phyloP scores from a whole-genome alignment of 2,113 vertebrate genomes.

The Aix galericulata region DNA sequence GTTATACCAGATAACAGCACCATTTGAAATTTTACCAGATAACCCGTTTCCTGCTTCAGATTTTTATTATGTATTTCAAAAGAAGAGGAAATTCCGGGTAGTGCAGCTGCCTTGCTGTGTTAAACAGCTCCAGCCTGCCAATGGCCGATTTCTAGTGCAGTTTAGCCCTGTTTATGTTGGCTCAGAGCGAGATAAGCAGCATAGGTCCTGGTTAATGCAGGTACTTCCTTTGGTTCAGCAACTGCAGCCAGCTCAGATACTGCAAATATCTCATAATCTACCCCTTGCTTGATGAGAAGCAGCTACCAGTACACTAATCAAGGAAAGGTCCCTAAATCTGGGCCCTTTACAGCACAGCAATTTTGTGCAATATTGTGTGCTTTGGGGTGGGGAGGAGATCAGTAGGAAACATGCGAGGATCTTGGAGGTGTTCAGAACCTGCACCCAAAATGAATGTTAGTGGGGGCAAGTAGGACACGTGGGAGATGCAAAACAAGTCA shows the following conservation, averaged over 20 bases:
- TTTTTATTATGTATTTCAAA: constrained; percentile 23
- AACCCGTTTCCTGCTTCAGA: constrained; percentile 45
- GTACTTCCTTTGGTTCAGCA: background rate
- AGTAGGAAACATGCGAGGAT: background rate
- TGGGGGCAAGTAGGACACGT: background rate
- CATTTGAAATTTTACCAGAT: constrained; percentile 45
- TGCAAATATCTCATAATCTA: background rate
- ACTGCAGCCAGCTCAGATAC: background rate
- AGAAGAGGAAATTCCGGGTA: constrained; percentile 52
- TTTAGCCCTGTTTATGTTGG: background rate
- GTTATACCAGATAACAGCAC: constrained; percentile 28
- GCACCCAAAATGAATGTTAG: background rate
- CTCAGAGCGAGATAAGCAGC: background rate
- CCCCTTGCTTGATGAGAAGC: background rate
- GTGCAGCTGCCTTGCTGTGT: constrained; percentile 9
- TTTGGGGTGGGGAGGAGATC: background rate
- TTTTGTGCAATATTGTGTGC: background rate
- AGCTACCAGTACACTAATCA: background rate
- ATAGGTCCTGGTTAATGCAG: background rate
- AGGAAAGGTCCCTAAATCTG: background rate
- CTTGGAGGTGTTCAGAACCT: background rate
- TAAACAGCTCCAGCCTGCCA: background rate
- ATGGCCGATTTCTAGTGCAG: background rate
- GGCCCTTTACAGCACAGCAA: background rate
- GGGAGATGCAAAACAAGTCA: background rate